These are phyloP conservation scores for Myotis daubentonii DNA, from an alignment of 2,797 vertebrate genomes.

Conservation along the genomic window DNA sequence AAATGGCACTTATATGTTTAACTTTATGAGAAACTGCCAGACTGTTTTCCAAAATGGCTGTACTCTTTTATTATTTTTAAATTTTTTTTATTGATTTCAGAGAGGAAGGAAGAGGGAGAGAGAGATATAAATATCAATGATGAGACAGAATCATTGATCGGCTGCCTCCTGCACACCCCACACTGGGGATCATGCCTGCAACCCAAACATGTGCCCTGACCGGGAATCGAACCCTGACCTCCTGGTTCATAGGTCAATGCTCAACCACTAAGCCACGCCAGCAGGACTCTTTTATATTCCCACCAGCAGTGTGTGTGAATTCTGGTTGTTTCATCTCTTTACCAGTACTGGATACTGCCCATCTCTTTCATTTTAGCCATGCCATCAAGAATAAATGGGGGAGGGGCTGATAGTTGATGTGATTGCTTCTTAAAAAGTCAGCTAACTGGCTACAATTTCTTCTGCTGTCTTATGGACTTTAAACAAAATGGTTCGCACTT, in stretches of 20 bases:
- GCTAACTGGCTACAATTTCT: not conserved
- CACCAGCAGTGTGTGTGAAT: not conserved
- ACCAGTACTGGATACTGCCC: not conserved
- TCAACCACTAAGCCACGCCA: no score
- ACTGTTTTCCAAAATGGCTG: not conserved
- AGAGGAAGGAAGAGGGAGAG: no score
- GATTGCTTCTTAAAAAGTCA: not conserved
- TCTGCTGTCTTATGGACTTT: not conserved
- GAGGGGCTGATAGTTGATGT: not conserved
- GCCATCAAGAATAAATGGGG: not conserved
- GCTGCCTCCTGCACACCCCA: no score
- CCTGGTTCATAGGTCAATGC: no score
- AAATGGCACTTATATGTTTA: not conserved
- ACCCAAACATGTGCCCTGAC: no score
- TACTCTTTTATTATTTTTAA: not conserved
- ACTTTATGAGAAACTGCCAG: not conserved
- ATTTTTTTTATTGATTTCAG: no score
- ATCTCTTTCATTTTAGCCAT: not conserved
- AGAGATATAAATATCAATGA: no score
- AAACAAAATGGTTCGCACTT: constrained; percentile 6
- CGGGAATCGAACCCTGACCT: no score
- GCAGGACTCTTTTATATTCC: not conserved
- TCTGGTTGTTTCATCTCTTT: not conserved
- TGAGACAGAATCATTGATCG: no score
- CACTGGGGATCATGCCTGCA: no score